Evolutionary conservation across 2,113 vertebrate species (phyloP), one percentile per base, ranked within the genome.

Genomic region (Crocuta crocuta): DNA sequence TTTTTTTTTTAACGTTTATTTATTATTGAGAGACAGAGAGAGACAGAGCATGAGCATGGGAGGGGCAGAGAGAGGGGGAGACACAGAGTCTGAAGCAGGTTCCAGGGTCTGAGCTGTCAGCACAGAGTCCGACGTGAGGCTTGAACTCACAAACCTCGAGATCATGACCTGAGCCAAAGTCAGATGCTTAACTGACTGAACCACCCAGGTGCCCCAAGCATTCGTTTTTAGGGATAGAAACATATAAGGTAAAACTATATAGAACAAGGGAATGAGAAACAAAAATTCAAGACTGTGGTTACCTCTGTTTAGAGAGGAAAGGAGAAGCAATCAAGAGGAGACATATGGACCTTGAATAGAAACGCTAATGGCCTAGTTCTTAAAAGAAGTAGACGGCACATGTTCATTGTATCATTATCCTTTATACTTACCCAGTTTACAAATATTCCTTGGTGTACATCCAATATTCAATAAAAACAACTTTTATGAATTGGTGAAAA

Each of bases 211-310:
- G 11, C 12, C 50, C 50, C 50, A 50, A 58, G 55, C 16, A 8
- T 50, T 50, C 17, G 50, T 50, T 50, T 13, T 13, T 12, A 50
- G 50, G 50, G 50, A 50, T 50, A 61, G 58, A 61, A 61, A 61
- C 19, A 23, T 61, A 61, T 61, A 61, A 23, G 19, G 55, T 83
- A 97, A 97, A 93, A 83, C 21, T 94, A 61, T 50, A 61, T 76
- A 66, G 61, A 89, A 79, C 4, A 90, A 83, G 24, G 28, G 53
- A 71, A 61, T 78, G 23, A 83, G 23, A 73, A 85, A 48, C 15
- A 95, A 78, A 91, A 94, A 76, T 50, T 79, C 48, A 68, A 86
- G 45, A n/a, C 6, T 16, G 24, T 12, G 15, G 9, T 71, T 45
- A 11, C 45, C 53, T 89, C 45, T 66, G 31, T 79, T 70, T 53